These are phyloP conservation scores for Nyctalus aviator DNA, from an alignment of 2,797 vertebrate species.

Conservation along the genomic window DNA sequence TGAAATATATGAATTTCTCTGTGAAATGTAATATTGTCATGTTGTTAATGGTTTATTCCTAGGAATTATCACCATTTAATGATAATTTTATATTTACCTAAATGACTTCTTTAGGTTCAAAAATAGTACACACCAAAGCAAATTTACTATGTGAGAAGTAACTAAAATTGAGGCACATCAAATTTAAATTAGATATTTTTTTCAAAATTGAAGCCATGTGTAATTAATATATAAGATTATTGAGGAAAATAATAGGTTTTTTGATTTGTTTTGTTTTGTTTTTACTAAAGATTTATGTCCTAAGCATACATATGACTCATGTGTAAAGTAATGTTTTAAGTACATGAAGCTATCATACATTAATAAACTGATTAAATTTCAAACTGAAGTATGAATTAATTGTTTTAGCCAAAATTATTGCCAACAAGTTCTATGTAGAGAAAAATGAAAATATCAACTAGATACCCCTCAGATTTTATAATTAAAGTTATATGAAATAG, in stretches of 20 bases:
- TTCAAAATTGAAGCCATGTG: background rate
- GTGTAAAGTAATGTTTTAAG: background rate
- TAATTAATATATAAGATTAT: background rate
- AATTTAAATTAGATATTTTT: constrained; percentile 12
- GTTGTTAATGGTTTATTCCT: background rate
- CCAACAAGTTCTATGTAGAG: background rate
- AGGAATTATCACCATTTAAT: constrained; percentile 15
- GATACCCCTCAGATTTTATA: background rate
- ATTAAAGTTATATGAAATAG: background rate
- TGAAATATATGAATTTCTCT: background rate
- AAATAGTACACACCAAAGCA: background rate
- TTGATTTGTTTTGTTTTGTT: too few relatives aligned
- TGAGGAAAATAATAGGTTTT: background rate
- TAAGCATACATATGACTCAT: background rate
- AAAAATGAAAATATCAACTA: background rate
- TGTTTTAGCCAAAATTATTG: background rate
- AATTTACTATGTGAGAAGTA: background rate
- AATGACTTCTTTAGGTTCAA: background rate
- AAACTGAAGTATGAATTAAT: background rate
- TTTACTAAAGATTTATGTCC: background rate
- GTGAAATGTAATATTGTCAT: background rate
- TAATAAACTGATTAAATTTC: background rate
- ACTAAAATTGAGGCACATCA: background rate
- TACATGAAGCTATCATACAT: background rate
- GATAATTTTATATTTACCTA: background rate